Percentiles rank a stretch among this genome's conserved stretches.
Conservation (phyloP, 2,888 invertebrate species). For the Hanleya hanleyi region DNA sequence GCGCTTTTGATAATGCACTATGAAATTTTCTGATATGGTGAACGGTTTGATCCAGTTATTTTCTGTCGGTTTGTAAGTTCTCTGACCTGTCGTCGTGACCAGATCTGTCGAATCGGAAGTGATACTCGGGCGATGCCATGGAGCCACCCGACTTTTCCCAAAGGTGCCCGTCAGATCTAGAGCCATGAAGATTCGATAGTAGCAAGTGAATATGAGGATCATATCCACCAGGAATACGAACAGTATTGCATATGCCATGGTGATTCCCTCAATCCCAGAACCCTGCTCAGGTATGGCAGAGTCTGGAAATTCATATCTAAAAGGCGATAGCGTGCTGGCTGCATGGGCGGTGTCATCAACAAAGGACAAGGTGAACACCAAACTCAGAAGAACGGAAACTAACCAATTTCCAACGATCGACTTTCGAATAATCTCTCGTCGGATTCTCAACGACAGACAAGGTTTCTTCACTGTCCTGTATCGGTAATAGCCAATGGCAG, state of each 20-base stretch:
- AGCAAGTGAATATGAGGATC: conserved; percentile 49
- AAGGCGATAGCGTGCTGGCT: conserved; percentile 51
- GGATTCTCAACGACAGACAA: conserved; percentile 44
- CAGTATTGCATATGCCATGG: conserved; percentile 45
- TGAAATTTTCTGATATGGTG: conserved; percentile 47
- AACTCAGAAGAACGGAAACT: conserved; percentile 50
- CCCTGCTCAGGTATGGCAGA: background rate
- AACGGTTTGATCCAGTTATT: conserved; percentile 27
- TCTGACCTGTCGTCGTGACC: conserved; percentile 11
- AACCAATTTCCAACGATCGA: conserved; percentile 60
- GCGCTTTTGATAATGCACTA: conserved; percentile 61
- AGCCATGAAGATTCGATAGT: conserved; percentile 57
- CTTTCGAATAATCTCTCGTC: conserved; percentile 58
- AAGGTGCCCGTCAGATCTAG: conserved; percentile 48
- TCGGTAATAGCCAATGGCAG: conserved; percentile 61
- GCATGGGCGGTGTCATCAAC: conserved; percentile 40
- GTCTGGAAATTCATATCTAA: conserved; percentile 9
- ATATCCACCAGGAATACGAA: conserved; percentile 46
- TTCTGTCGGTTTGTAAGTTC: conserved; percentile 25
- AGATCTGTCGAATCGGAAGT: conserved; percentile 45
- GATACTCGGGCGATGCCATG: conserved; percentile 46
- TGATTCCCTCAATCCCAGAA: conserved; percentile 26
- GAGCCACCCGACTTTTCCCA: conserved; percentile 53
- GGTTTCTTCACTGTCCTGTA: conserved; percentile 54
- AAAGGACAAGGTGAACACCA: conserved; percentile 52